These are phyloP conservation scores for Auanema freiburgensis DNA, from an alignment of 2,888 invertebrate species.

Conservation along the genomic window DNA sequence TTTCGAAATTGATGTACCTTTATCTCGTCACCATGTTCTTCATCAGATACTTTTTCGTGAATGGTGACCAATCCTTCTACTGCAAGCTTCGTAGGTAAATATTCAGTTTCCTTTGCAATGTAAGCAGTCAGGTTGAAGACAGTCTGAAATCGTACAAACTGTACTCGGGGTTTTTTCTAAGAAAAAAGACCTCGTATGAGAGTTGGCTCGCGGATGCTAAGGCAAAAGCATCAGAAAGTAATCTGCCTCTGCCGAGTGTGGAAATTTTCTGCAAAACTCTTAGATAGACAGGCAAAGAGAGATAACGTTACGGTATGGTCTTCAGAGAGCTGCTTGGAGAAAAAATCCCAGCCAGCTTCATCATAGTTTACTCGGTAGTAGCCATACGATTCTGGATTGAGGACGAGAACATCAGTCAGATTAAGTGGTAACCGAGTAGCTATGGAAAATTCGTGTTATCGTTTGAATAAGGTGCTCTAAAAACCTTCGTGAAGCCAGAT, in stretches of 20 bases:
- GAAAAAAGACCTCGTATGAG: constrained; percentile 52
- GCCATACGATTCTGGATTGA: constrained; percentile 58
- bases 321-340: constrained; percentile 24
- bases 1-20: background rate
- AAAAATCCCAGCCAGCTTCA: constrained; percentile 36
- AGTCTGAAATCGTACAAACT: constrained; percentile 22
- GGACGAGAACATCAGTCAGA: constrained; percentile 44
- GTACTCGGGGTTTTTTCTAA: no score
- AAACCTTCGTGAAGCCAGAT: constrained; percentile 52
- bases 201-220: constrained; percentile 72
- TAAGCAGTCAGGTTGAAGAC: constrained; percentile 41
- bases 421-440: constrained; percentile 38
- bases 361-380: constrained; percentile 57
- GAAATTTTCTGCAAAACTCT: constrained; percentile 17
- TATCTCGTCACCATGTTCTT: constrained; percentile 9
- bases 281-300: background rate
- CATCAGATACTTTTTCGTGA: constrained; percentile 16
- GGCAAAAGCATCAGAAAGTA: constrained; percentile 79
- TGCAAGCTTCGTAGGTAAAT: constrained; percentile 17
- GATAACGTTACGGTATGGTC: constrained; percentile 27
- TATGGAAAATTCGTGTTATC: constrained; percentile 11
- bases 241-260: constrained; percentile 70
- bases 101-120: constrained; percentile 31
- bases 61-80: constrained; percentile 12
- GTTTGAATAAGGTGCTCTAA: background rate